Base-by-base conservation (phyloP, 2,888 invertebrate genomes). In the Acronicta alni region DNA sequence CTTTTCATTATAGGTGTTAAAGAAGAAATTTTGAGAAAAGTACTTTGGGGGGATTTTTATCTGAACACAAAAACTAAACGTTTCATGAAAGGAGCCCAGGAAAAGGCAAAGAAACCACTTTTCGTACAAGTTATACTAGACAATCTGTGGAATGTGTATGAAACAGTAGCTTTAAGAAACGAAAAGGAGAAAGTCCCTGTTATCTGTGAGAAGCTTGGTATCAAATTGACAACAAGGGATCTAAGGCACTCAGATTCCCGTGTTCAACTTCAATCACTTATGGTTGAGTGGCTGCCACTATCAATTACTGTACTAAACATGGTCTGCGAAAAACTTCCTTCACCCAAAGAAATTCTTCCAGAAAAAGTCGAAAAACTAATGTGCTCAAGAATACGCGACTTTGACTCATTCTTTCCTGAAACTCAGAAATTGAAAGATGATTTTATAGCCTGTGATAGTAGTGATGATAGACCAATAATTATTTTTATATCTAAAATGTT, bases 21-120 rank as follows among this genome's bases (percentile, higher is more conserved):
- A 77, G 95, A 96, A 63, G 95, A 96, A 17, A 95, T 97, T 16
- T 90, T 99, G 16, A 95, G 95, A 56, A 96, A 96, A 88, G 98
- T 98, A 0, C 91, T 99, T 0, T 99, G 99, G 99, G 98, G 99
- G 48, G 99, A 99, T 90, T 99, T 95, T 89, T 99, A 97, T 86
- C 95, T 98, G 43, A 97, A 98, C 84, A 87, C 95, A 2, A 99
- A 98, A 91, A 96, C 96, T 3, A 98, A 98, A 90, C 95, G 96
- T 55, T 97, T 98, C 46, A 95, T 97, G 94, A 96, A 96, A 84
- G 99, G 99, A 3, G 99, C 99, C 6, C 97, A 98, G 88, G 97
- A 97, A 72, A 98, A 98, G 86, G 98, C 97, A 0, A 99, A 99
- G 85, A 98, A 97, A 79, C 98, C 99, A 0, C 91, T 99, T 71